Conservation (phyloP, 53 echinoderm and acorn worm genomes). For the Holothuria scabra region DNA sequence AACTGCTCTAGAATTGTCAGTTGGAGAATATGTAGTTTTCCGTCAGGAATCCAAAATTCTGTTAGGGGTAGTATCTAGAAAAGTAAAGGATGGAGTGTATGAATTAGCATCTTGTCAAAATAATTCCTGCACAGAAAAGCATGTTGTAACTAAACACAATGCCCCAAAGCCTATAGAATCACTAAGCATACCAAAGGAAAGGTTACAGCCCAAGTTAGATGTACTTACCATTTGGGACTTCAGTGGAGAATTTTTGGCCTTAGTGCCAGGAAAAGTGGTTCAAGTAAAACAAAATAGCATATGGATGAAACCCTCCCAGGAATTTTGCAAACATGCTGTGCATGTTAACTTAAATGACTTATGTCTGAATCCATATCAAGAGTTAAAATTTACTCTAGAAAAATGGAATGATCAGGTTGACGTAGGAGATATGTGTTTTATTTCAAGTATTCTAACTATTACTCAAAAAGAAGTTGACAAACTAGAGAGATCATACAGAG, state of each 20-base stretch:
- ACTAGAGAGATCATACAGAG: background rate
- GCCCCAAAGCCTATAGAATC: too few relatives aligned
- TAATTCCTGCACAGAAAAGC: too few relatives aligned
- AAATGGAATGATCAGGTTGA: background rate
- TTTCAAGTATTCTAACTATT: background rate
- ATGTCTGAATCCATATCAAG: background rate
- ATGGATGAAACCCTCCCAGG: background rate
- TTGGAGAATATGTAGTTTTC: too few relatives aligned
- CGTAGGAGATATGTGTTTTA: background rate
- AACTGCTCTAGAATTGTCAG: too few relatives aligned
- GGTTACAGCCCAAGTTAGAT: conserved; percentile 31
- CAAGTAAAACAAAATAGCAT: background rate
- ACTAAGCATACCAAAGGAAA: background rate
- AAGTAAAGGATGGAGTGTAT: too few relatives aligned
- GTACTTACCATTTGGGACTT: too few relatives aligned
- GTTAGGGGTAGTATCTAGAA: too few relatives aligned
- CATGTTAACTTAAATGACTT: background rate
- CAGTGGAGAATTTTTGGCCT: background rate
- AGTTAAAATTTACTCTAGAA: background rate
- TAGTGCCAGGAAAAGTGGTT: background rate
- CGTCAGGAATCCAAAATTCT: too few relatives aligned
- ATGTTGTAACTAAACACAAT: too few relatives aligned
- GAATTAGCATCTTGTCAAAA: too few relatives aligned
- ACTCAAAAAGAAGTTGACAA: background rate
- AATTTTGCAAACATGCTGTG: background rate